These are phyloP conservation scores for Anhinga rufa DNA, from an alignment of 2,113 vertebrate genomes.

Conservation along the genomic window DNA sequence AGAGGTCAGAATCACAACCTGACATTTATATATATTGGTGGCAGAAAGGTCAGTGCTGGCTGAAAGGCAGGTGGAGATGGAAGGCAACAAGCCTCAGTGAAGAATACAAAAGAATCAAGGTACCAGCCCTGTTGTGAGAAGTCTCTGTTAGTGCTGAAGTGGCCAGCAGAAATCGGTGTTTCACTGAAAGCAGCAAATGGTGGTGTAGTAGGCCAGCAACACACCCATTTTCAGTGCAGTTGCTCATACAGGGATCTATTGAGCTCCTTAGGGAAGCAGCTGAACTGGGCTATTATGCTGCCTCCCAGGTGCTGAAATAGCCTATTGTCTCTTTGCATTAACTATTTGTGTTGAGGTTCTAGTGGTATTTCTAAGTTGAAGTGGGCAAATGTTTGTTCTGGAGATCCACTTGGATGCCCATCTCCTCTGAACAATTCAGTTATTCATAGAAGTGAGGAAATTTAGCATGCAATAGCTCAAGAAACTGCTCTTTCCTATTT, in stretches of 20 bases:
- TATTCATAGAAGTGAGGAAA: slow-evolving; percentile 43
- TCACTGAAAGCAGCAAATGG: not conserved
- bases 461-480: not conserved
- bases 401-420: slow-evolving; percentile 6
- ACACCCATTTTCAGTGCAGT: not conserved
- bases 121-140: not conserved
- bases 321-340: not conserved
- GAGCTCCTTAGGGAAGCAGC: not conserved
- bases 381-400: slow-evolving; percentile 36
- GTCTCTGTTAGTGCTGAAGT: not conserved
- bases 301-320: not conserved
- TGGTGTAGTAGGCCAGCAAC: not conserved
- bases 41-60: not conserved
- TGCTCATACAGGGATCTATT: not conserved
- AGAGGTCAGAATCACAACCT: not conserved
- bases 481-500: slow-evolving; percentile 36
- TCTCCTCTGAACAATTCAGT: slow-evolving; percentile 34
- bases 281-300: not conserved
- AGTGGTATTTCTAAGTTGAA: slow-evolving; percentile 2
- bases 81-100: not conserved
- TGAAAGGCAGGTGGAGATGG: not conserved
- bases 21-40: not conserved
- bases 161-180: not conserved
- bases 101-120: not conserved
- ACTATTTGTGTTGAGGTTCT: not conserved